phyloP scores from a whole-genome alignment of 2,888 invertebrate genomes.

The Eilema depressum region DNA sequence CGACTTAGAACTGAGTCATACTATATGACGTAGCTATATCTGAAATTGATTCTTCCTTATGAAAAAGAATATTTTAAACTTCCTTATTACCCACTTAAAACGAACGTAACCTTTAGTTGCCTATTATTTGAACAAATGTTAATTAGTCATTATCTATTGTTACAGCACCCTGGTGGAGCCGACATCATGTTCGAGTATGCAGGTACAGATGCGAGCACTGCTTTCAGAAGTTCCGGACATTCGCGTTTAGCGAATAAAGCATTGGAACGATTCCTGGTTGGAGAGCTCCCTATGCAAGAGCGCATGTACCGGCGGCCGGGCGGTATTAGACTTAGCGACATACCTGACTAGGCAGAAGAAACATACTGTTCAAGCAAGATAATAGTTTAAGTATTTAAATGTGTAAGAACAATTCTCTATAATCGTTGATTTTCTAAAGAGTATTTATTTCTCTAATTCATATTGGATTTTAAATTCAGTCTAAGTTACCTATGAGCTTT shows the following conservation, averaged over 20 bases:
- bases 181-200: constrained; percentile 94
- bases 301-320: constrained; percentile 90
- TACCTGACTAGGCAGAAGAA: constrained; percentile 75
- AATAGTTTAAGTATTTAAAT: not conserved
- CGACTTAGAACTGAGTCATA: not conserved
- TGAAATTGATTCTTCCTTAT: not conserved
- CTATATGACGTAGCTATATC: not conserved
- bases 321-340: constrained; percentile 87
- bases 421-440: not conserved
- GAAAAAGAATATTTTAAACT: not conserved
- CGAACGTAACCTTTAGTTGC: not conserved
- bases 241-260: constrained; percentile 88
- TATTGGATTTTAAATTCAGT: not conserved
- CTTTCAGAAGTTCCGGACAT: constrained; percentile 94
- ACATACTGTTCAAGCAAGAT: not conserved
- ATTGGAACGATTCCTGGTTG: constrained; percentile 91
- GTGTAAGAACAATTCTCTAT: not conserved
- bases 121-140: not conserved
- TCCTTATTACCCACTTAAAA: not conserved
- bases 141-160: constrained; percentile 45
- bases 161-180: constrained; percentile 93
- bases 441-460: not conserved
- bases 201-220: constrained; percentile 93
- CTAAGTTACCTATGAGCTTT: constrained; percentile 13
- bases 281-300: constrained; percentile 91